Evolutionary conservation across 2,797 vertebrate genomes (phyloP).

Genomic region (Scolopax rusticola): DNA sequence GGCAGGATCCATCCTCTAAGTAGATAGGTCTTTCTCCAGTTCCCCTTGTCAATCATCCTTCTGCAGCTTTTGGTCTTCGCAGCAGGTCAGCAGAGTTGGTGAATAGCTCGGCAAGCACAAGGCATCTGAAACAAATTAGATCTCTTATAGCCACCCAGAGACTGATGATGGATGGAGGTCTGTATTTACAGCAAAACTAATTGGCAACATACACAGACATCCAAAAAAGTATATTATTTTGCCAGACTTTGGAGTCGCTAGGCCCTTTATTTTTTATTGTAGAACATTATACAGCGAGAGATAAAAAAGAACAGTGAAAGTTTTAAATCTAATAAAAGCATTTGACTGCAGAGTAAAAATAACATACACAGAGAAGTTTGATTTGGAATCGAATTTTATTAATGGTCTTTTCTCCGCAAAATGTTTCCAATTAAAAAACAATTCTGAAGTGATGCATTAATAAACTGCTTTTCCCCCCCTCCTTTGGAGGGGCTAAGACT

Average conservation of each 20-base stretch:
- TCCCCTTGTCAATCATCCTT: conserved; percentile 83
- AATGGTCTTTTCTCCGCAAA: conserved; percentile 82
- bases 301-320: conserved; percentile 84
- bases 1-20: conserved; percentile 42
- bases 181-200: conserved; percentile 98
- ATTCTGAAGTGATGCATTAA: conserved; percentile 79
- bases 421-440: conserved; percentile 87
- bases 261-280: conserved; percentile 77
- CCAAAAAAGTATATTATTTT: conserved; percentile 86
- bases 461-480: conserved; percentile 71
- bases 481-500: conserved; percentile 71
- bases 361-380: conserved; percentile 82
- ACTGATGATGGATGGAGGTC: conserved; percentile 97
- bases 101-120: conserved; percentile 83
- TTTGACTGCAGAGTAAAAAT: conserved; percentile 85
- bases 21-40: conserved; percentile 70
- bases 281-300: conserved; percentile 83
- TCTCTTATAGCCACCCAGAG: conserved; percentile 97
- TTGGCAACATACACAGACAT: conserved; percentile 96
- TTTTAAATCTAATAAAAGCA: conserved; percentile 87
- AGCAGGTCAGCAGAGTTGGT: conserved; percentile 87
- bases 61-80: conserved; percentile 80
- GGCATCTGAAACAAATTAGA: conserved; percentile 98
- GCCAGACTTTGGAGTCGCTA: conserved; percentile 83
- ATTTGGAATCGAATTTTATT: conserved; percentile 83